A percentile compares a stretch with the other conserved stretches of the same genome.
These are phyloP conservation scores for Mongoloraphidia duomilia DNA, from an alignment of 2,888 invertebrate genomes.

Conservation along the genomic window DNA sequence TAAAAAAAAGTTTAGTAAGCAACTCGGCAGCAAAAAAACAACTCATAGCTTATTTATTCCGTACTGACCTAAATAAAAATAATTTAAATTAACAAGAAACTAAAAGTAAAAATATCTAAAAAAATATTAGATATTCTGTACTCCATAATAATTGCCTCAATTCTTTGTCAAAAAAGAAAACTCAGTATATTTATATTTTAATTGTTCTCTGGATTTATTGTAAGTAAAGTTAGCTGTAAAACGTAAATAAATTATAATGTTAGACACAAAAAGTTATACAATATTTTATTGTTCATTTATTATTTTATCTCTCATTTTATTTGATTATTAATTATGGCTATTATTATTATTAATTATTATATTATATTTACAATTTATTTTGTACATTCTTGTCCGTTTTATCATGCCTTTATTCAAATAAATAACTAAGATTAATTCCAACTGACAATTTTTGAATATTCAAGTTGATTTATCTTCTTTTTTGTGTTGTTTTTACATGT, in stretches of 20 bases:
- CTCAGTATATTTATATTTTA: no score
- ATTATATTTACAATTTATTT: conserved; percentile 4
- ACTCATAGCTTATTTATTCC: not conserved
- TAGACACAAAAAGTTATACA: no score
- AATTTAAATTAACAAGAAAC: not conserved
- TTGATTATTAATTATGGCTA: not conserved
- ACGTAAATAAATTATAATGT: no score
- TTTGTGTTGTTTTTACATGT: no score
- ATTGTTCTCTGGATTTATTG: no score
- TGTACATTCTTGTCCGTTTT: conserved; percentile 5
- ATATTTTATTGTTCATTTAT: no score
- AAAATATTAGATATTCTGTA: not conserved
- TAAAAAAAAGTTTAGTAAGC: not conserved
- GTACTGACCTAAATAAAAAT: not conserved
- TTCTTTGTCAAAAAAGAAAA: no score
- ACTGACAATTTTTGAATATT: no score
- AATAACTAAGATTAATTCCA: not conserved
- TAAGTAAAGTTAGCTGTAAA: no score
- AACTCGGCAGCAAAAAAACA: not conserved
- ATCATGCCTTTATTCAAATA: conserved; percentile 1
- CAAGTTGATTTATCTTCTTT: no score
- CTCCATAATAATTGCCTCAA: not conserved
- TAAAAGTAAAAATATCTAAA: not conserved
- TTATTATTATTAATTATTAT: conserved; percentile 1
- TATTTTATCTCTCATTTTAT: not conserved